These are phyloP conservation scores for Pagetopsis macropterus DNA, from an alignment of 2,797 vertebrate species.

Conservation along the genomic window DNA sequence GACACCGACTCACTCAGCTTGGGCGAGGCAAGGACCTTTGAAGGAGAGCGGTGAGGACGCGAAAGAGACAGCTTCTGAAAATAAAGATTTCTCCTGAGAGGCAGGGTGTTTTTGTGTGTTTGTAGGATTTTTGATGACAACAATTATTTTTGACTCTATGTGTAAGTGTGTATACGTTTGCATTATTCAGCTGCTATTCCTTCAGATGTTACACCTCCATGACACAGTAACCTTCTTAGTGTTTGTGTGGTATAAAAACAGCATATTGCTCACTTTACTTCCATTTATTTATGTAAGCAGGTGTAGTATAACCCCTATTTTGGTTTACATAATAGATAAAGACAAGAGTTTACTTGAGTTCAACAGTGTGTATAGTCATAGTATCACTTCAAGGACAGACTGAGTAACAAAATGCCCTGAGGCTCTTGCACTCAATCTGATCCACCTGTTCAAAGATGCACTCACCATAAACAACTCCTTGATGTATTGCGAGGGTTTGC, in stretches of 20 bases:
- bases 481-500: conserved; percentile 36
- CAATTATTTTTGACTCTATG: conserved; percentile 49
- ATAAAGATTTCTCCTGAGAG: conserved; percentile 75
- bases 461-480: conserved; percentile 30
- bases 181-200: conserved; percentile 49
- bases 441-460: conserved; percentile 44
- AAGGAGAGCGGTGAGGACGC: conserved; percentile 67
- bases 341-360: conserved; percentile 28
- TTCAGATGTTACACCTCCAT: conserved; percentile 35
- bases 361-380: conserved; percentile 15
- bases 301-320: conserved; percentile 23
- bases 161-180: conserved; percentile 17
- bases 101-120: conserved; percentile 56
- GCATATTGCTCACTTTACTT: conserved; percentile 29
- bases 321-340: conserved; percentile 21
- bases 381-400: conserved; percentile 41
- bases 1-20: conserved; percentile 58
- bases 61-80: conserved; percentile 70
- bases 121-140: conserved; percentile 68
- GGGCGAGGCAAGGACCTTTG: conserved; percentile 69
- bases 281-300: conserved; percentile 33
- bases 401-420: conserved; percentile 21
- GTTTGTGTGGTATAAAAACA: conserved; percentile 26
- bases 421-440: conserved; percentile 15
- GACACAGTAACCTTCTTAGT: conserved; percentile 27